Evolutionary conservation across 1,140 invertebrate species (phyloP), one percentile per base, ranked within the genome.

Genomic region (Anagrus nilaparvatae): DNA sequence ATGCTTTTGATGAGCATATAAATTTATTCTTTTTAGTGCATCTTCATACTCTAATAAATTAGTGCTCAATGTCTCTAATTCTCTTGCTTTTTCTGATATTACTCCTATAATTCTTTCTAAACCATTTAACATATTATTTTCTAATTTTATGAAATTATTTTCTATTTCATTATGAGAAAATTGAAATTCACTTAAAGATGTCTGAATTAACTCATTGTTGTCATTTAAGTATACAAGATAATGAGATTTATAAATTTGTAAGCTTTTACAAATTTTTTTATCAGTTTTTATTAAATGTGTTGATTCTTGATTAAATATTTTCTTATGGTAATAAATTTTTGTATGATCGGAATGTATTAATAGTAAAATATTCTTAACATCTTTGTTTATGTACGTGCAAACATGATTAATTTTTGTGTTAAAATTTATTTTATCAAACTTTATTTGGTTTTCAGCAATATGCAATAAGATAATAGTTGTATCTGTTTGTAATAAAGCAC

Each of bases 1-100:
- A 21, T 48, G 47, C 0, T 52, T 27, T 37, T 59, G 59, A 10
- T 48, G 47, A 14, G 55, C 50, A 37, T 59, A 64, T 36, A 62
- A 43, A 47, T 60, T 65, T 39, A 66, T 62, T 33, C 54, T 53
- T 10, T 46, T 52, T 4, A 63, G 38, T 16, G 46, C 46, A 36
- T 65, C 46, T 44, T 53, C 46, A 1, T 39, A 39, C 24, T 45
- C 16, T 10, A 48, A 10, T n/a, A 46, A 20, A 13, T 50, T 8
- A 10, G 46, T 9, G 18, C 10, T 31, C 5, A 51, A 13, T 29
- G 29, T 10, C 20, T 28, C 24, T 17, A 49, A 4, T 32, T 49
- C 32, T 27, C 12, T 28, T 29, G 43, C 14, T 40, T 50, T 55
- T 4, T 52, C 46, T 28, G 41, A 58, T 38, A 66, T 60, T n/a